Base-by-base conservation (phyloP, 2,888 invertebrate genomes). In the Epirrita christyi region DNA sequence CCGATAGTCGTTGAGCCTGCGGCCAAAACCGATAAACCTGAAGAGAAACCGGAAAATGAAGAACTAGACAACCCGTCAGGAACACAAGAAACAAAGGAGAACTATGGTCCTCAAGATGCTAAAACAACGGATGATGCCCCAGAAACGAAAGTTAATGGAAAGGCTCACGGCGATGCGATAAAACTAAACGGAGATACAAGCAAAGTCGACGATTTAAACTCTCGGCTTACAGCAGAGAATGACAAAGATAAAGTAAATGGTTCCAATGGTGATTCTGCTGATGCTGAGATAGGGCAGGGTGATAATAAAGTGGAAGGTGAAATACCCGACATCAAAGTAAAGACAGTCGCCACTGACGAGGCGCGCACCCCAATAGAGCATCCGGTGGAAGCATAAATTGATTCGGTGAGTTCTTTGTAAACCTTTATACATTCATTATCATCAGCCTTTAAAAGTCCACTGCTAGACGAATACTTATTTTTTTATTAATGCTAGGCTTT, bases 251-350 rank as follows among this genome's bases (percentile, higher is more conserved):
- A 54, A 11, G 75, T 80, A 11, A 87, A 82, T 50, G 81, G 82
- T 27, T 70, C 79, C 6, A 83, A 84, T 14, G 81, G 83, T 5
- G 77, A 78, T 45, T 66, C 75, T 1, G 62, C 61, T 63, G 81
- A 73, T 27, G 52, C 38, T 66, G 87, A 75, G 73, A 82, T 80
- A 73, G 88, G 80, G 28, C 84, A 89, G 67, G 90, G 84, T 36
- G 93, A 92, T 45, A 80, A 69, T 47, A 85, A 83, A 57, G 64
- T 71, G 1, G 85, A 84, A 45, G 63, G 73, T 0, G 88, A 83
- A 52, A 72, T 81, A 36, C 62, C 81, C 9, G 93, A 93, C 61
- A 93, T 93, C 68, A 93, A 93, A 85, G 91, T 92, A 21, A 94
- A 94, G 84, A 88, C 93, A 62, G 86, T 93, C 38, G 85, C 93